Evolutionary conservation across 2,888 invertebrate species (phyloP).

Genomic region (Crematogaster levior): DNA sequence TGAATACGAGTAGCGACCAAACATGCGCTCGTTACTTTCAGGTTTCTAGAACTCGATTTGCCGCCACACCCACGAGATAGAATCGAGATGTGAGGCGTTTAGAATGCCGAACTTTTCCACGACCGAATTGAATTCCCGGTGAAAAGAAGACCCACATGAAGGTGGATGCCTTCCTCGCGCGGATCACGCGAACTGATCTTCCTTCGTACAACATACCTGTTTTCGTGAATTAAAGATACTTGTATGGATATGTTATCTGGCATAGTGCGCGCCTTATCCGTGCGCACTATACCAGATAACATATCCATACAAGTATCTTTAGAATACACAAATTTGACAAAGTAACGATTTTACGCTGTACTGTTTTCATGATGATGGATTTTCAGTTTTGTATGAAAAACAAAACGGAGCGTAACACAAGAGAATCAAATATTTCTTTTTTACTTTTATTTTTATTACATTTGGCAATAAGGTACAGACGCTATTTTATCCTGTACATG

Average conservation of each 20-base stretch:
- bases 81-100: slow-evolving; percentile 37
- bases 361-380: background rate
- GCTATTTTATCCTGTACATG: background rate
- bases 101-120: slow-evolving; percentile 37
- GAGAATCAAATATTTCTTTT: background rate
- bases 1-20: slow-evolving; percentile 37
- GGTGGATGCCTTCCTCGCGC: background rate
- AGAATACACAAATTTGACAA: too few relatives aligned
- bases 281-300: too few relatives aligned
- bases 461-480: background rate
- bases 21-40: slow-evolving; percentile 36
- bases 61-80: slow-evolving; percentile 26
- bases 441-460: background rate
- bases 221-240: slow-evolving; percentile 32
- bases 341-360: background rate
- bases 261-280: background rate
- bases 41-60: slow-evolving; percentile 43
- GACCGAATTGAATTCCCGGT: slow-evolving; percentile 30
- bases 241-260: background rate
- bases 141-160: slow-evolving; percentile 31
- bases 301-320: too few relatives aligned
- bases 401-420: background rate
- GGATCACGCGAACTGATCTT: slow-evolving; percentile 15
- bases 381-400: background rate
- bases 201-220: background rate